Evolutionary conservation across 1,140 invertebrate genomes (phyloP).

Genomic region (Drosophila elegans): DNA sequence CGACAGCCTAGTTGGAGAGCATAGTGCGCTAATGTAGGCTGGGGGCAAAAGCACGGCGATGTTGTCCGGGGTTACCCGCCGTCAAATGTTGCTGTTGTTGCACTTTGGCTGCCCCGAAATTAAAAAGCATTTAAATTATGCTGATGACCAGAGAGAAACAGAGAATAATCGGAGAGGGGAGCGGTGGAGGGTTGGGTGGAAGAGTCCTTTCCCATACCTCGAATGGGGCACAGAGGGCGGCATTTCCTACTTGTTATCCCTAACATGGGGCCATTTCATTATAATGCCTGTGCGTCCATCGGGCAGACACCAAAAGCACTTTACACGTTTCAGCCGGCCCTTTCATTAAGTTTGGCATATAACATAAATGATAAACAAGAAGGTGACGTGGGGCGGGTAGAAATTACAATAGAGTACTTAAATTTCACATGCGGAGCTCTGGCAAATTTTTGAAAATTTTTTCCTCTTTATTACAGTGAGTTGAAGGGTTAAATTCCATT

Average conservation of each 20-base stretch:
- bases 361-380: constrained; percentile 56
- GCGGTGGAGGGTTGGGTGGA: neutral
- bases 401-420: constrained; percentile 36
- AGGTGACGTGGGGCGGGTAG: neutral
- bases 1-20: constrained; percentile 59
- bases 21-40: constrained; percentile 39
- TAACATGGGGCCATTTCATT: constrained; percentile 60
- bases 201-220: constrained; percentile 11
- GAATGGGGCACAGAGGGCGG: neutral
- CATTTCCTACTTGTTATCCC: constrained; percentile 46
- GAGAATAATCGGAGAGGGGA: constrained; percentile 21
- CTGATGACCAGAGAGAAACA: constrained; percentile 64
- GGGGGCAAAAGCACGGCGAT: neutral
- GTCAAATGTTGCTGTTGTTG: constrained; percentile 74
- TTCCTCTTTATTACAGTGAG: constrained; percentile 18
- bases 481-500: constrained; percentile 17
- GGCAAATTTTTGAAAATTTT: constrained; percentile 7
- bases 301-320: constrained; percentile 74
- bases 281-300: constrained; percentile 65
- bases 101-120: constrained; percentile 72
- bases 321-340: constrained; percentile 63
- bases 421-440: constrained; percentile 14
- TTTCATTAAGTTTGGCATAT: constrained; percentile 72
- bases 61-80: constrained; percentile 49
- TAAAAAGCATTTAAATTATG: constrained; percentile 83